phyloP scores from a whole-genome alignment of 2,113 vertebrate species.

The Bubo blakistoni region DNA sequence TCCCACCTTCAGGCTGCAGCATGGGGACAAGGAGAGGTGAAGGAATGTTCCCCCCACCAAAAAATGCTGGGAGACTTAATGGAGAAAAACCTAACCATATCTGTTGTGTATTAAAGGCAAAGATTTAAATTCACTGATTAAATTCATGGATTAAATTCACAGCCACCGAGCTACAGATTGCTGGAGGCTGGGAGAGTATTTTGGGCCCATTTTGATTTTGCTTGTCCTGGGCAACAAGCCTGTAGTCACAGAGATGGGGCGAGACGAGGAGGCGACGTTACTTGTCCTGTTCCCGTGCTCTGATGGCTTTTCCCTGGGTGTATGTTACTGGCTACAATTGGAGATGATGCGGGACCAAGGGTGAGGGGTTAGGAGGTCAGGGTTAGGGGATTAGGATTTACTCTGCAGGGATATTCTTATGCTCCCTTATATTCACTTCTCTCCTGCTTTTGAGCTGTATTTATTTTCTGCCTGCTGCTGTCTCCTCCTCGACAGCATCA shows the following conservation, averaged over 20 bases:
- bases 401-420: background rate
- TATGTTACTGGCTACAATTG: background rate
- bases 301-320: background rate
- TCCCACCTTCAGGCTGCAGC: background rate
- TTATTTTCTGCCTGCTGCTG: background rate
- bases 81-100: background rate
- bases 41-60: background rate
- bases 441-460: background rate
- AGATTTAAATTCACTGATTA: background rate
- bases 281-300: background rate
- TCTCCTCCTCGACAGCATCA: background rate
- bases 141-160: background rate
- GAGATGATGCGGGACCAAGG: background rate
- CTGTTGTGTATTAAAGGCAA: background rate
- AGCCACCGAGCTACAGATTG: background rate
- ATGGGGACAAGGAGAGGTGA: fast-evolving
- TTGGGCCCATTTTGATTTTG: background rate
- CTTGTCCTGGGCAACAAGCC: background rate
- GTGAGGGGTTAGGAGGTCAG: background rate
- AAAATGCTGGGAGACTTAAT: background rate
- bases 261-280: background rate
- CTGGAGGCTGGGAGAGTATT: background rate
- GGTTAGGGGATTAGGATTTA: background rate
- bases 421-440: background rate
- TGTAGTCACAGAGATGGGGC: background rate